A percentile compares a stretch with the other conserved stretches of the same genome.
phyloP scores from a whole-genome alignment of 2,113 vertebrate genomes.

The Podilymbus podiceps region DNA sequence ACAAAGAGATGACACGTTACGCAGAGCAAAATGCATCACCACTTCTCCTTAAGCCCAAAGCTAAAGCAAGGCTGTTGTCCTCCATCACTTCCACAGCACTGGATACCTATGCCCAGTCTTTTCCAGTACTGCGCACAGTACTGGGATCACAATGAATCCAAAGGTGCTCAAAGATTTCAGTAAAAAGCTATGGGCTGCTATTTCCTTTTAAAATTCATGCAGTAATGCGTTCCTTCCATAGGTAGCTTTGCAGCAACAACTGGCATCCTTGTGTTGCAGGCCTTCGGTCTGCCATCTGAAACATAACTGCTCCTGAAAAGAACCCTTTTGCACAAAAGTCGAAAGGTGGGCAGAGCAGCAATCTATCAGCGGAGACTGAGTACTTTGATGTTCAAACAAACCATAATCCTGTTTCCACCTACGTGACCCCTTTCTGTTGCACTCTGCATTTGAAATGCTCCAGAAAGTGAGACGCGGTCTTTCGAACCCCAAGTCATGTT shows the following conservation, averaged over 20 bases:
- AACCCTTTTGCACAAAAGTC: neutral
- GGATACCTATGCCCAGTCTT: neutral
- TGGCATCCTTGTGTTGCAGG: neutral
- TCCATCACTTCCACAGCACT: neutral
- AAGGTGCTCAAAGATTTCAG: neutral
- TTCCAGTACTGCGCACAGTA: neutral
- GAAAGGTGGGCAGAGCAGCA: neutral
- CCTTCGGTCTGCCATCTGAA: neutral
- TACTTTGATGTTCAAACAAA: neutral
- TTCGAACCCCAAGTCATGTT: neutral
- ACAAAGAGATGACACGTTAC: neutral
- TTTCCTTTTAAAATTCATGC: neutral
- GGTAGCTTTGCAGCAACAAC: neutral
- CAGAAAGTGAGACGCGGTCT: neutral
- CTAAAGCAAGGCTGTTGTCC: neutral
- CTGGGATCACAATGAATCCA: neutral
- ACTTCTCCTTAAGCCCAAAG: neutral
- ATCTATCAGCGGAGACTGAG: neutral
- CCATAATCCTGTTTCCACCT: neutral
- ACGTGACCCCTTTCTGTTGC: neutral
- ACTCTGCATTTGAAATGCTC: neutral
- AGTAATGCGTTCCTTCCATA: neutral
- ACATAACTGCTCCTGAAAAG: neutral
- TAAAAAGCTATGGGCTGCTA: neutral
- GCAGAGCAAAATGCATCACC: neutral